A percentile compares a stretch with the other conserved stretches of the same genome.
These are phyloP conservation scores for Drosophila rubida DNA, from an alignment of 2,888 invertebrate genomes.

Conservation along the genomic window DNA sequence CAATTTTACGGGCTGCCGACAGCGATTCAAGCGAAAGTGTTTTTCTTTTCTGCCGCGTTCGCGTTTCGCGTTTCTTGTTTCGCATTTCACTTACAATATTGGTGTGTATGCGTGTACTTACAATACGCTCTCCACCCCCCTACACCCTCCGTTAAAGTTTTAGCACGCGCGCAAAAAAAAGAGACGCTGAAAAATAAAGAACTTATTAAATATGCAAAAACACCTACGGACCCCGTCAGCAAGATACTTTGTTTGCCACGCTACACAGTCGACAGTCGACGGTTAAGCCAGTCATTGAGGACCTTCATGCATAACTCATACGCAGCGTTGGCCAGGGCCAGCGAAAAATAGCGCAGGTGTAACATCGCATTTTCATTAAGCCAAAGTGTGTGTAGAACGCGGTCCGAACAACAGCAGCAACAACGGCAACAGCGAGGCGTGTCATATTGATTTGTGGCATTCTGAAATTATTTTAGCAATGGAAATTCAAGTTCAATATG, in stretches of 20 bases:
- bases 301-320: slow-evolving; percentile 55
- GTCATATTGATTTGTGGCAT: slow-evolving; percentile 30
- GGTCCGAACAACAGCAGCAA: slow-evolving; percentile 1
- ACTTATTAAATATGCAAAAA: slow-evolving; percentile 58
- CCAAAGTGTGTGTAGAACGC: slow-evolving; percentile 11
- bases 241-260: slow-evolving; percentile 5
- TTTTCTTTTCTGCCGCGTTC: slow-evolving; percentile 31
- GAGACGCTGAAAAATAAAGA: slow-evolving; percentile 9
- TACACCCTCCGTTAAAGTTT: slow-evolving; percentile 21
- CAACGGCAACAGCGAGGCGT: no score
- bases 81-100: slow-evolving; percentile 43
- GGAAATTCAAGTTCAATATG: slow-evolving; percentile 7
- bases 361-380: slow-evolving; percentile 39
- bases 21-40: slow-evolving; percentile 41
- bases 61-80: slow-evolving; percentile 22
- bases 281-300: slow-evolving; percentile 4
- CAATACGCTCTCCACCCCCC: slow-evolving; percentile 8
- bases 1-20: slow-evolving; percentile 66
- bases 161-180: slow-evolving; percentile 9
- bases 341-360: slow-evolving; percentile 12
- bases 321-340: slow-evolving; percentile 23
- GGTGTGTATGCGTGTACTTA: slow-evolving; percentile 40
- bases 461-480: not conserved
- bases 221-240: slow-evolving; percentile 24
- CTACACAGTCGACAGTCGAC: no score